Base-by-base conservation (phyloP, 1,140 invertebrate species). In the Pogonomyrmex californicus region DNA sequence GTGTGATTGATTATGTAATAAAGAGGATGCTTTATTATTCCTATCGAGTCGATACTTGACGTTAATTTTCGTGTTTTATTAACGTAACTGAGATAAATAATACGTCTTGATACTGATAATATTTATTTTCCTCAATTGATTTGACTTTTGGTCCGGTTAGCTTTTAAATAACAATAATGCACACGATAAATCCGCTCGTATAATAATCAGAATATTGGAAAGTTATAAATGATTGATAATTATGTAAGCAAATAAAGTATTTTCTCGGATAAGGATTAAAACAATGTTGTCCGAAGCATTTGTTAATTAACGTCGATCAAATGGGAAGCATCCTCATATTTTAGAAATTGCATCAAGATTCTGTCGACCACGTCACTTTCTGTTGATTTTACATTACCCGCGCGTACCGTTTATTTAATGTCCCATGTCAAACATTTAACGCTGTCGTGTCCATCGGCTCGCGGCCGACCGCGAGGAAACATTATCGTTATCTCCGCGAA, bases 321-420 rank as follows among this genome's bases (percentile, higher is more conserved):
- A 38, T 30, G 73, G 47, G 63, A 75, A 62, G 77, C 33, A 30
- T 47, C 38, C 23, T 41, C 23, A 36, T 36, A 30, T 79, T 76
- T 12, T 76, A 87, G 75, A 71, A 90, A 87, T 90, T 78, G 63
- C 77, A 78, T 81, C 75, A 83, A 70, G 12, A 58, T n/a, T 49
- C 51, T 12, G 44, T 60, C 66, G 17, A 9, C 51, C 36, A 23
- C 14, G 1, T 54, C 33, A 44, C 23, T 51, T 47, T n/a, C 4
- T 90, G 88, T 90, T 90, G 86, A 87, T 90, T 90, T 90, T 90
- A 56, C 49, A 23, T 62, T 54, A 30, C 36, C 54, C 54, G 58
- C 47, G 79, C 6, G 14, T 23, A 56, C 58, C 38, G 85, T 90
- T 90, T 90, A 85, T 90, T 90, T 75, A 87, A 90, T 81, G 79